phyloP scores from a whole-genome alignment of 2,888 invertebrate species.

The Parnassius orleans region DNA sequence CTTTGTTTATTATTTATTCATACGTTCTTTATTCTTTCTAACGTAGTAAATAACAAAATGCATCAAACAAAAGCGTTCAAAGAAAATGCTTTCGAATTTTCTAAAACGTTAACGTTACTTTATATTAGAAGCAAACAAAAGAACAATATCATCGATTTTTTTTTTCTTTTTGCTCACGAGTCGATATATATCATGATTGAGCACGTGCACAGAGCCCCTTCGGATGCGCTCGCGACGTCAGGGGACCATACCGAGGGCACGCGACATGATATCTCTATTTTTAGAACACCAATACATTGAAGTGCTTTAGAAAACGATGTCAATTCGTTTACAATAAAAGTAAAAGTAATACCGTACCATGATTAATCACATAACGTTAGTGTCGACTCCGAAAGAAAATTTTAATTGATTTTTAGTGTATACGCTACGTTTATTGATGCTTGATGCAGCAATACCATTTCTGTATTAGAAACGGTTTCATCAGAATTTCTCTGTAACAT shows the following conservation, averaged over 20 bases:
- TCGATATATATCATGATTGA: slow-evolving; percentile 41
- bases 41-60: too few species aligned
- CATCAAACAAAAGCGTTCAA: too few species aligned
- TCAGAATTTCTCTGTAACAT: too few species aligned
- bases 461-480: too few species aligned
- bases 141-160: not conserved
- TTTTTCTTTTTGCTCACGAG: slow-evolving; percentile 3
- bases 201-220: slow-evolving; percentile 68
- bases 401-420: too few species aligned
- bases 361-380: slow-evolving; percentile 29
- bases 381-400: not conserved
- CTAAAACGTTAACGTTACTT: too few species aligned
- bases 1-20: too few species aligned
- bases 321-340: slow-evolving; percentile 21
- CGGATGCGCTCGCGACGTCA: slow-evolving; percentile 55
- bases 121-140: too few species aligned
- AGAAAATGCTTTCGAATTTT: too few species aligned
- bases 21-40: too few species aligned
- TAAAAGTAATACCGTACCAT: slow-evolving; percentile 22
- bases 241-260: slow-evolving; percentile 52
- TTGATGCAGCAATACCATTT: too few species aligned
- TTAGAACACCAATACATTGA: slow-evolving; percentile 40
- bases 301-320: slow-evolving; percentile 24
- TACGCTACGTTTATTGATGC: too few species aligned
- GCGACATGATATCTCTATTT: slow-evolving; percentile 58